Evolutionary conservation across 2,888 invertebrate species (phyloP), one percentile per base, ranked within the genome.

Genomic region (Hypolimnas misippus): DNA sequence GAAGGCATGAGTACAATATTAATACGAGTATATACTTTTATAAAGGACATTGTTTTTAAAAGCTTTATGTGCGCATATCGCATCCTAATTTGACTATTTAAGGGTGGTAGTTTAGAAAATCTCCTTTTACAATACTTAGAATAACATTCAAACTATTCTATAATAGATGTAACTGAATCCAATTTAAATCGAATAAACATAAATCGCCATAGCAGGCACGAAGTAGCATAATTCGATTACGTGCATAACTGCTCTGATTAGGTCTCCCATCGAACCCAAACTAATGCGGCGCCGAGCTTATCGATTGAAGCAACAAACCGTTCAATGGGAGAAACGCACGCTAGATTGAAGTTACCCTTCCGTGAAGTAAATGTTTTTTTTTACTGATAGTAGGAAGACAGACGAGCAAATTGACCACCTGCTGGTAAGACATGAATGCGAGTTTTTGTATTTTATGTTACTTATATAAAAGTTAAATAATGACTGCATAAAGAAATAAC

Each of bases 281-380:
- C 49, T 54, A 51, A 55, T 21, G 44, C 55, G 60, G 51, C 60
- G 63, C 55, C 63, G 44, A 33, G 42, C 60, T 63, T 52, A 44
- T 63, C 60, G 63, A 60, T 63, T 60, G 59, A 63, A 46, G 59
- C 55, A 60, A 53, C 51, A 63, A 44, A 55, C 58, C 54, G 51
- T 14, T 55, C 19, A 51, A 60, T 52, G 55, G 38, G 29, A 58
- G 53, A 59, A 46, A 59, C 59, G 46, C 53, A 21, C 19, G n/a
- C 35, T 38, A 3, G 44, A 21, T 44, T 17, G 17, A 44, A 44
- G 12, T 19, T 12, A 19, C 19, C 21, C 44, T 19, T 46, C 44
- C 44, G 19, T 46, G 44, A 16, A 40, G 16, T 42, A 19, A 42
- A 42, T 19, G 17, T 44, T 44, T 44, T 44, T 12, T 46, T 44